Conservation (phyloP, 2,888 invertebrate genomes). For the Eremobia ochroleuca region DNA sequence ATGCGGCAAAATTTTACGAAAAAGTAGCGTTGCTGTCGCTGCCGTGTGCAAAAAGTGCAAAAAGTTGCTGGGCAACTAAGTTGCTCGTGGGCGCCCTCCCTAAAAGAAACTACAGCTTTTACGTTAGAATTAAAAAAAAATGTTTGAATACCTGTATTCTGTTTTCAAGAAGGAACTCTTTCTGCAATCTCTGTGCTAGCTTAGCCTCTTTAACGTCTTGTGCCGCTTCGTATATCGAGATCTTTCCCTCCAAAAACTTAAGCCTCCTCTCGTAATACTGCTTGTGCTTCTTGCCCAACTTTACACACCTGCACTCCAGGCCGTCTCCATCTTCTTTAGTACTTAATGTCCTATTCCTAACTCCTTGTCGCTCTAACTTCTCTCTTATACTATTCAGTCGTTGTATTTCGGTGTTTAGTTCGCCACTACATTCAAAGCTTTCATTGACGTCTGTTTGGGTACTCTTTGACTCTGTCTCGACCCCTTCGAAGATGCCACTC, state of each 20-base stretch:
- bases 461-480: slow-evolving; percentile 86
- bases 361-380: slow-evolving; percentile 91
- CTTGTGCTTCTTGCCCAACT: slow-evolving; percentile 91
- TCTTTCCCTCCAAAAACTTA: slow-evolving; percentile 92
- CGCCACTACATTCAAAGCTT: slow-evolving; percentile 88
- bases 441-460: slow-evolving; percentile 92
- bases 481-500: slow-evolving; percentile 94
- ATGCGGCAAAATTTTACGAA: neutral
- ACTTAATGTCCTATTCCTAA: slow-evolving; percentile 88
- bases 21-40: neutral
- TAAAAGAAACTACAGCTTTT: neutral
- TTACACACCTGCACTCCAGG: slow-evolving; percentile 89
- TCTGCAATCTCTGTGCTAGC: slow-evolving; percentile 92
- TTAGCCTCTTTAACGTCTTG: slow-evolving; percentile 92
- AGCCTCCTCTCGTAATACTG: slow-evolving; percentile 93
- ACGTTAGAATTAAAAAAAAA: neutral
- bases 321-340: slow-evolving; percentile 85
- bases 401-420: slow-evolving; percentile 92
- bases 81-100: neutral
- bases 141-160: slow-evolving; percentile 80
- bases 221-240: slow-evolving; percentile 92
- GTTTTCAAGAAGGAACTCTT: slow-evolving; percentile 90
- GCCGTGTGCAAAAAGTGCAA: neutral
- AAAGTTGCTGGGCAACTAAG: too few relatives aligned
- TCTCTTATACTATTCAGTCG: slow-evolving; percentile 92